Evolutionary conservation across 2,888 invertebrate species (phyloP).

Genomic region (Pachydiplax longipennis): DNA sequence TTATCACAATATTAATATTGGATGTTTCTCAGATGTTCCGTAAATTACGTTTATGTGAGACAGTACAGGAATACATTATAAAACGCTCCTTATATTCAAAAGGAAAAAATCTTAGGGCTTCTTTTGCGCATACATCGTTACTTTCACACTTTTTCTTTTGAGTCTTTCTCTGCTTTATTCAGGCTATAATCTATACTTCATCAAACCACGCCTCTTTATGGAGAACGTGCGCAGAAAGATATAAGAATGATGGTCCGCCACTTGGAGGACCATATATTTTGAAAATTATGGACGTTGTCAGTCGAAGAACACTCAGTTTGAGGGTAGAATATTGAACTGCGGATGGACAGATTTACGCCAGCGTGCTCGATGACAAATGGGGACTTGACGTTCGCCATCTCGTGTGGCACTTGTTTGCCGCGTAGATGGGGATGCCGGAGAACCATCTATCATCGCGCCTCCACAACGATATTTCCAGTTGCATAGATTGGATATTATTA

Average conservation of each 20-base stretch:
- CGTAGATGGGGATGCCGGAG: background rate
- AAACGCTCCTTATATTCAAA: too few species aligned
- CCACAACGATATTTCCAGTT: background rate
- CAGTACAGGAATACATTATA: too few species aligned
- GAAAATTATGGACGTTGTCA: background rate
- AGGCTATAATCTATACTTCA: too few species aligned
- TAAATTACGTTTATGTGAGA: too few species aligned
- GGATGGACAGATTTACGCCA: background rate
- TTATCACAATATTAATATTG: too few species aligned
- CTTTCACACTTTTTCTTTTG: too few species aligned
- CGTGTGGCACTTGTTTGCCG: background rate
- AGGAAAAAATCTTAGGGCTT: too few species aligned
- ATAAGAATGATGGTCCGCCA: background rate
- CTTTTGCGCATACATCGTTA: too few species aligned
- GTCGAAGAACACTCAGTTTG: background rate
- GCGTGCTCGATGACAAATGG: background rate
- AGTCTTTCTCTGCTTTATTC: too few species aligned
- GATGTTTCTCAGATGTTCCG: too few species aligned
- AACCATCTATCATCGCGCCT: background rate
- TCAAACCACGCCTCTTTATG: background rate
- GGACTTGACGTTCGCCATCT: background rate
- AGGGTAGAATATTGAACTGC: background rate
- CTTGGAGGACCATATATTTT: background rate
- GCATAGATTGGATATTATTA: background rate
- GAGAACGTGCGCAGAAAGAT: background rate